Evolutionary conservation across 2,888 invertebrate species (phyloP), one percentile per base, ranked within the genome.

Genomic region (Drosophila pegasa): DNA sequence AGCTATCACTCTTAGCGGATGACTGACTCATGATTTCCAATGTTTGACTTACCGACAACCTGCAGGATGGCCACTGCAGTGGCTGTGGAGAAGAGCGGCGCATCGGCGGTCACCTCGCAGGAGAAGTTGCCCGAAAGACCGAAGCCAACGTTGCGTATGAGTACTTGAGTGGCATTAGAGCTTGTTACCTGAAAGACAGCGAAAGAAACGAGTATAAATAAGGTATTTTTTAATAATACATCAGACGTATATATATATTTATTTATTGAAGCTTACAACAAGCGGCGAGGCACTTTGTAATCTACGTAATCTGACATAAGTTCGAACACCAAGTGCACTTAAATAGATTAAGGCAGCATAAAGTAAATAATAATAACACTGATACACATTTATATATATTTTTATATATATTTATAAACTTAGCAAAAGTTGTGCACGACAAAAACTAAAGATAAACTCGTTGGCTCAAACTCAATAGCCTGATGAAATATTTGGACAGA

Each of bases 71-170:
- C 94, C 33, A 93, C 93, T 57, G 94, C 95, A 22, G 94, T 94
- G 82, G 94, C 94, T 3, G 96, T 96, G 20, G 95, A 94, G 91
- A 96, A 95, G 41, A 94, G 94, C 9, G 95, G 95, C 10, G 94
- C 94, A 87, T 96, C 96, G 0, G 95, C 95, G 8, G 96, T 96
- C 70, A 96, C 96, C 92, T 96, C 96, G 90, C 96, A 96, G 89
- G 94, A 95, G 93, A 96, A 96, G 93, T 95, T 95, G 6, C 96
- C 96, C 37, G 96, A 94, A 58, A 96, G 92, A 55, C 93, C 94
- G 81, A 95, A 94, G 80, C 95, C 95, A 87, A 96, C 94, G 77
- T 95, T 94, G 75, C 94, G 93, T 71, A 96, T 94, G 68, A 95
- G 93, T 56, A 96, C 96, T 92, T 96, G 95, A 51, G 94, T 95